Evolutionary conservation across 2,888 invertebrate species (phyloP), one percentile per base, ranked within the genome.

Genomic region (Rhaphigaster nebulosa): DNA sequence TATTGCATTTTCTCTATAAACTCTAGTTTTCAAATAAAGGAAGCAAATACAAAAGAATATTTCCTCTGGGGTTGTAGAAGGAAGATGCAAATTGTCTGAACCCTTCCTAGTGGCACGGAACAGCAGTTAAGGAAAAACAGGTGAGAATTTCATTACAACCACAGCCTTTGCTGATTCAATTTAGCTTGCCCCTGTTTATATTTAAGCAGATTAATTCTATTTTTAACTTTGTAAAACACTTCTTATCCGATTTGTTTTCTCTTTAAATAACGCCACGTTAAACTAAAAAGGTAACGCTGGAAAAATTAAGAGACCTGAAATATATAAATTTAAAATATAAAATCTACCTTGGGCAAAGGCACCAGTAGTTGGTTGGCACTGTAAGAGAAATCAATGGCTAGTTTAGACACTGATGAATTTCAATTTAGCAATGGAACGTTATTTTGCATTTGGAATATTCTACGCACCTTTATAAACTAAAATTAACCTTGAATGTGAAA

Each of bases 61-160:
- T 70, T 70, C 70, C 70, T 13, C 13, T 18, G 70, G 10, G 70
- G 70, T 34, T 34, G 29, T 34, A 34, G 34, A 34, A 34, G 70
- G 70, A 70, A 70, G 70, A 34, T 70, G 70, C 70, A 34, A 70
- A 70, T 70, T 70, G 70, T 34, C 18, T 34, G 34, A 70, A 70
- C 70, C 70, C 34, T 70, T 18, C 29, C 18, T 34, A 70, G 29
- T 4, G 70, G 70, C 29, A 34, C 29, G 34, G 70, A 70, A 23
- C 29, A 70, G 70, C 70, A 70, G 70, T 70, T 70, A 34, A 70
- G 34, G 70, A 70, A 70, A 65, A 70, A 70, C 70, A 70, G 70
- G 70, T 29, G 70, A 70, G 70, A 70, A 34, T 70, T 70, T 70
- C 70, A 70, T 70, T 70, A 70, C 70, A 70, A 70, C 70, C 70